phyloP scores from a whole-genome alignment of 2,888 invertebrate genomes.

The Nomada hirtipes region DNA sequence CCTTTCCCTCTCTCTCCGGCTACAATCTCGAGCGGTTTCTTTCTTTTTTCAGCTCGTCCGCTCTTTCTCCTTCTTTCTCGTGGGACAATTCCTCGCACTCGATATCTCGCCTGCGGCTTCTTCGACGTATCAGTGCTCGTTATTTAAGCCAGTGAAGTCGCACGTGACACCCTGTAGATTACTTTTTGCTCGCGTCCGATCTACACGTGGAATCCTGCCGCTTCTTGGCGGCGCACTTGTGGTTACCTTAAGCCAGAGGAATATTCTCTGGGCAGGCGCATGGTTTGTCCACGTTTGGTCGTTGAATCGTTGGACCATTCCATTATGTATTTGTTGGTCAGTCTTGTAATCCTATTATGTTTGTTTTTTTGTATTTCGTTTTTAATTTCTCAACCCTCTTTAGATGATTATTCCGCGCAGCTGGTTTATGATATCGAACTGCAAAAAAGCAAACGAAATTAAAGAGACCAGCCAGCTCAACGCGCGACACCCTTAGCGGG shows the following conservation, averaged over 20 bases:
- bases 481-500: background rate
- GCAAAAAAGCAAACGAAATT: too few species aligned
- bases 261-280: background rate
- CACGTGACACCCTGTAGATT: constrained; percentile 51
- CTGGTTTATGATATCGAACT: too few species aligned
- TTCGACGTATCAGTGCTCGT: constrained; percentile 61
- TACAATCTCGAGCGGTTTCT: background rate
- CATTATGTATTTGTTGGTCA: background rate
- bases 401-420: too few species aligned
- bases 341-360: background rate
- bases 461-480: too few species aligned
- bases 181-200: constrained; percentile 13
- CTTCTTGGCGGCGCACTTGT: constrained; percentile 9
- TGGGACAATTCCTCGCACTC: background rate
- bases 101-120: constrained; percentile 43
- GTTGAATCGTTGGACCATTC: background rate
- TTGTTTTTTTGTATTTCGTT: background rate
- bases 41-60: background rate
- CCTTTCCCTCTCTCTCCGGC: background rate
- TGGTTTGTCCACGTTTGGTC: constrained; percentile 4
- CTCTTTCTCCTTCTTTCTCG: background rate
- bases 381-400: too few species aligned
- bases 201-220: constrained; percentile 23
- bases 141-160: constrained; percentile 54
- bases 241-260: constrained; percentile 4